These are phyloP conservation scores for Porites divaricata DNA, from an alignment of 92 coral and sea anemone genomes.

Conservation along the genomic window DNA sequence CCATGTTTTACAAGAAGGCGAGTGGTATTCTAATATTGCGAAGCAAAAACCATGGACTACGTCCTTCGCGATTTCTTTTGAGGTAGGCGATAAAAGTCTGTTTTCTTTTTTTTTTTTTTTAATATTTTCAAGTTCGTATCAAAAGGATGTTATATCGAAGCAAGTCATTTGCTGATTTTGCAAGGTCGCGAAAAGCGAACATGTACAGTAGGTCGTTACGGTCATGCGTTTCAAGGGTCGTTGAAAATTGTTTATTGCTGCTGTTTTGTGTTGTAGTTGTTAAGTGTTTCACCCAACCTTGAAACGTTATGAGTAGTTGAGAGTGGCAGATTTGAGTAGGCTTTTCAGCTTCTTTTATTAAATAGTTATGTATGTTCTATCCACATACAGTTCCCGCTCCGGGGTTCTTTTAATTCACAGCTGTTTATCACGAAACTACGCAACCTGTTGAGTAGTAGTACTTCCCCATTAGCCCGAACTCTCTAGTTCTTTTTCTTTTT, in stretches of 20 bases:
- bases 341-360: not conserved
- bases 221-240: constrained; percentile 11
- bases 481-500: no score
- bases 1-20: constrained; percentile 78
- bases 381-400: no score
- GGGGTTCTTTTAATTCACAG: no score
- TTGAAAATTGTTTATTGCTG: not conserved
- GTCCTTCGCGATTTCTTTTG: constrained; percentile 64
- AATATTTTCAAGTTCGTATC: no score
- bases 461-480: no score
- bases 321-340: not conserved
- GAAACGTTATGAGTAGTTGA: not conserved
- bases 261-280: constrained; percentile 8
- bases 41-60: constrained; percentile 70
- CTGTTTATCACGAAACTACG: no score
- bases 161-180: not conserved
- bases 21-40: constrained; percentile 51
- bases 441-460: no score
- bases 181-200: not conserved
- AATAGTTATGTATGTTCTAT: not conserved
- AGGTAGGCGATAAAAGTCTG: constrained; percentile 46
- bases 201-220: constrained; percentile 6
- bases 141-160: not conserved
- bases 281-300: no score
- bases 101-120: not conserved